phyloP scores from a whole-genome alignment of 2,113 vertebrate species.

The Nesoenas mayeri region DNA sequence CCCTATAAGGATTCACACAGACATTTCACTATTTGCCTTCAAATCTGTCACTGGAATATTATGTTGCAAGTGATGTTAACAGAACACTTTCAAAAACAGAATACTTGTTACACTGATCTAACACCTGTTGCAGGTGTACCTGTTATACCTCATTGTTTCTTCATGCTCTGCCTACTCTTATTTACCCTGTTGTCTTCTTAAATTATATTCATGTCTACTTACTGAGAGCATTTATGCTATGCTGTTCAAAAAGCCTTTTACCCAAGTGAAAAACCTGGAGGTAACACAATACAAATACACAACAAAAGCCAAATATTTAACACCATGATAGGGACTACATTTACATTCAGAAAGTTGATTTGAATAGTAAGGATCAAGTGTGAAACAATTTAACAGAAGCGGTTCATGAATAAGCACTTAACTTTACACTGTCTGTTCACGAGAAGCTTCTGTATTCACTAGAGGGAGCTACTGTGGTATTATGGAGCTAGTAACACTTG shows the following conservation, averaged over 20 bases:
- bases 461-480: not conserved
- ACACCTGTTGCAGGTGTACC: not conserved
- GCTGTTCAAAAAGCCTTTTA: not conserved
- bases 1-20: not conserved
- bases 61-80: not conserved
- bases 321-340: not conserved
- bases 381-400: not conserved
- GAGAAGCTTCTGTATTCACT: not conserved
- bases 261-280: not conserved
- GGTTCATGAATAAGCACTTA: not conserved
- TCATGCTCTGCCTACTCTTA: not conserved
- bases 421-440: not conserved
- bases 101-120: not conserved
- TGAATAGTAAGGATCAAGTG: not conserved
- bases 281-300: not conserved
- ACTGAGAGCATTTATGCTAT: not conserved
- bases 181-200: not conserved
- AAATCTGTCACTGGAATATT: not conserved
- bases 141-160: not conserved
- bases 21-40: not conserved
- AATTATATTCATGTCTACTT: not conserved
- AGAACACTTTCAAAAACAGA: not conserved
- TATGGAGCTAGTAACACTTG: rapidly evolving
- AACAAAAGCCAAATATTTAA: not conserved
- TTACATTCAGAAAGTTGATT: not conserved